Evolutionary conservation across 2,888 invertebrate species (phyloP).

Genomic region (Athalia circularis): DNA sequence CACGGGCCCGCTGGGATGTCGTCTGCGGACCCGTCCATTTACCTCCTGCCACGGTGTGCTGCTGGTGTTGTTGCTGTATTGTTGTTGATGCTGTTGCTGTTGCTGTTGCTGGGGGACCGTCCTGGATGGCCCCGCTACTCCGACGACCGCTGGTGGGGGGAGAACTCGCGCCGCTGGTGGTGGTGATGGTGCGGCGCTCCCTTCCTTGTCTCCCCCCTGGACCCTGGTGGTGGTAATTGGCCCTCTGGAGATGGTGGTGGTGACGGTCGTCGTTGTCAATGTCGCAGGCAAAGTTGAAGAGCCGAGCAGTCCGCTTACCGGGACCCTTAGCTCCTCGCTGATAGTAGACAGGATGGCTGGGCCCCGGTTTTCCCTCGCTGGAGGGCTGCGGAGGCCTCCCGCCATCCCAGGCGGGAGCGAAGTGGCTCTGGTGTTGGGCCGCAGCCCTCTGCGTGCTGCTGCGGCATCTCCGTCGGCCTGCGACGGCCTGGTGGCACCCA

Average conservation of each 20-base stretch:
- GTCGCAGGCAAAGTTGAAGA: neutral
- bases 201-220: neutral
- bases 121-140: neutral
- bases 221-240: neutral
- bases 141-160: neutral
- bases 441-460: neutral
- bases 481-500: no score
- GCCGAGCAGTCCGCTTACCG: neutral
- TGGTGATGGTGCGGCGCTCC: neutral
- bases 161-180: neutral
- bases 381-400: conserved; percentile 6
- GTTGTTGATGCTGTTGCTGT: neutral
- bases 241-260: neutral
- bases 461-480: no score
- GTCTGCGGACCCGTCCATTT: neutral
- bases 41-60: neutral
- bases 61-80: neutral
- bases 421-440: neutral
- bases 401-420: conserved; percentile 6
- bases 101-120: neutral
- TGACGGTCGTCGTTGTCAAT: neutral
- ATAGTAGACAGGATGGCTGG: neutral
- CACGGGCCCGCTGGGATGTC: neutral
- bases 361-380: conserved; percentile 1
- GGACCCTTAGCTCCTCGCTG: neutral